phyloP scores from a whole-genome alignment of 2,888 invertebrate genomes.

The Agapostemon virescens region DNA sequence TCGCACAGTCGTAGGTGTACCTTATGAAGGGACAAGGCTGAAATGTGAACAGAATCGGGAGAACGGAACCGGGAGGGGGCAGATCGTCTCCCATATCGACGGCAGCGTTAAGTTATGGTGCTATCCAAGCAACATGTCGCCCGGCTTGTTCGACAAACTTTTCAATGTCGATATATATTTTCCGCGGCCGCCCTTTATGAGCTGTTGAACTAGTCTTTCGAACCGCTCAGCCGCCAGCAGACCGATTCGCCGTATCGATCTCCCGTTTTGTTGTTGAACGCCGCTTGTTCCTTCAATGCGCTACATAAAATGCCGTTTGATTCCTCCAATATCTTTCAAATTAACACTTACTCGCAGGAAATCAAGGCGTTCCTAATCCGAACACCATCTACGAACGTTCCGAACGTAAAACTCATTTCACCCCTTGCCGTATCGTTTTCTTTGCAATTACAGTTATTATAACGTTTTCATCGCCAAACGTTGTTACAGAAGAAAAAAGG shows the following conservation, averaged over 20 bases:
- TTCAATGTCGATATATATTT: constrained; percentile 77
- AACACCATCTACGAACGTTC: too few relatives aligned
- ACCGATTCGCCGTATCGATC: constrained; percentile 66
- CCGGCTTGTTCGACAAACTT: constrained; percentile 78
- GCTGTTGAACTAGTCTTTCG: constrained; percentile 66
- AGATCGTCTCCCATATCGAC: constrained; percentile 72
- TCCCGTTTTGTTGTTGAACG: constrained; percentile 9
- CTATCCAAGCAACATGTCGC: constrained; percentile 79
- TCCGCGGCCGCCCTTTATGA: constrained; percentile 73
- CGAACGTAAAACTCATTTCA: too few relatives aligned
- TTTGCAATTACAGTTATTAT: too few relatives aligned
- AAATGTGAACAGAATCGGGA: constrained; percentile 44
- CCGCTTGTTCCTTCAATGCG: constrained; percentile 14
- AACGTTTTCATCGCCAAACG: too few relatives aligned
- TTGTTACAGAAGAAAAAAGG: too few relatives aligned
- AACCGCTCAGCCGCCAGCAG: constrained; percentile 52
- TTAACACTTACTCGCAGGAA: neutral
- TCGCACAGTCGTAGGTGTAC: constrained; percentile 28
- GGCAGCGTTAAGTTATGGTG: constrained; percentile 76
- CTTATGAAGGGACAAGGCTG: constrained; percentile 52
- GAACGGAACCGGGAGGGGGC: constrained; percentile 19
- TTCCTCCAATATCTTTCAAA: constrained; percentile 5
- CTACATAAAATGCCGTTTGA: constrained; percentile 29
- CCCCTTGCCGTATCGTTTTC: too few relatives aligned
- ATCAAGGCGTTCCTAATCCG: neutral